Percentiles rank a stretch among this genome's conserved stretches.
These are phyloP conservation scores for Microplitis manilae DNA, from an alignment of 2,888 invertebrate species.

Conservation along the genomic window DNA sequence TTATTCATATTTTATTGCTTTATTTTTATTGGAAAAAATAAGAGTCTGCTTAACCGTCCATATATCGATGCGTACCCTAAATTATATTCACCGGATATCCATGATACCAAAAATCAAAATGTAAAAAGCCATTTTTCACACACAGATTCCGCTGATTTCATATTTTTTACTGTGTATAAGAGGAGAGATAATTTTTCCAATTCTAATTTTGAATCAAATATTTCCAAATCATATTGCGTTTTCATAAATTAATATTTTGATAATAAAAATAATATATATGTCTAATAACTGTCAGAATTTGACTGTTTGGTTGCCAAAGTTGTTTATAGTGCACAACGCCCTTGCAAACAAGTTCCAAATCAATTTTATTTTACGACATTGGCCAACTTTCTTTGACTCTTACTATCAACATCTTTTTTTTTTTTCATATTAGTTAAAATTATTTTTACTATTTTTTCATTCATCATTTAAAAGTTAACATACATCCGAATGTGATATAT, in stretches of 20 bases:
- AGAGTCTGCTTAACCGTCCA: no score
- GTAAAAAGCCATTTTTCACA: no score
- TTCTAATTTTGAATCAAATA: not conserved
- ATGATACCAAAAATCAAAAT: no score
- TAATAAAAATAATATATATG: not conserved
- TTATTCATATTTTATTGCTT: no score
- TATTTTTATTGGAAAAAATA: no score
- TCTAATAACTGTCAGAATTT: conserved; percentile 3
- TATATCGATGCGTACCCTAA: no score
- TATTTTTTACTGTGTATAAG: not conserved
- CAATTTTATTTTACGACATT: conserved; percentile 32
- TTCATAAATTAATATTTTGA: not conserved
- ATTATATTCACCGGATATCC: no score
- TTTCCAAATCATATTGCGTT: not conserved
- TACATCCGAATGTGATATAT: no score
- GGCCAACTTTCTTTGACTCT: conserved; percentile 23
- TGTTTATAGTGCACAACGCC: conserved; percentile 24
- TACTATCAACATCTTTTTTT: conserved; percentile 10
- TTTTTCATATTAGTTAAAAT: not conserved
- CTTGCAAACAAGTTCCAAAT: conserved; percentile 24
- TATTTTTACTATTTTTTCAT: no score
- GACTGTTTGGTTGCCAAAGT: conserved; percentile 17
- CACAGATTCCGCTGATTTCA: no score
- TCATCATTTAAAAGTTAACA: no score
- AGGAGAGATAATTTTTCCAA: not conserved